These are phyloP conservation scores for Heterodera schachtii DNA, from an alignment of 1,140 invertebrate species.

Conservation along the genomic window DNA sequence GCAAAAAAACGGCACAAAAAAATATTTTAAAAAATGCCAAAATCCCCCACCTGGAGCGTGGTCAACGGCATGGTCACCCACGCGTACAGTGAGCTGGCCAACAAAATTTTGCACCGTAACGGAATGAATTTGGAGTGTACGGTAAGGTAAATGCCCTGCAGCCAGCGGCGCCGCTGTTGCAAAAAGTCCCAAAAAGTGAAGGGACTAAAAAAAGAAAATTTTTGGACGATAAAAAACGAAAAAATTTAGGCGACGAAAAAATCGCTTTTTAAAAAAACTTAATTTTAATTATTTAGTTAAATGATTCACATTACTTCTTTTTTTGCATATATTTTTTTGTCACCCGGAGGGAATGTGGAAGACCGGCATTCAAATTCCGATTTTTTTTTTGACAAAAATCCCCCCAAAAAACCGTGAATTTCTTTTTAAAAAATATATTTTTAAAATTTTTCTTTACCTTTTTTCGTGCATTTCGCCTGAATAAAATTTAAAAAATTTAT, in stretches of 20 bases:
- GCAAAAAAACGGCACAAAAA: too few species aligned
- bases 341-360: too few species aligned
- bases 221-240: neutral
- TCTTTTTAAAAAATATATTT: too few species aligned
- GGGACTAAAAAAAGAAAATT: constrained; percentile 70
- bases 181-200: constrained; percentile 92
- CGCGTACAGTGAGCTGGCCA: constrained; percentile 87
- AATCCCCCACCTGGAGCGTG: constrained; percentile 49
- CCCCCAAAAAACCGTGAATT: too few species aligned
- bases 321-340: too few species aligned
- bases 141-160: constrained; percentile 90
- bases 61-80: constrained; percentile 85
- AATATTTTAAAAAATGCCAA: neutral
- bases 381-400: too few species aligned
- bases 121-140: constrained; percentile 86
- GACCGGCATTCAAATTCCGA: too few species aligned
- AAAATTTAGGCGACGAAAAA: too few species aligned
- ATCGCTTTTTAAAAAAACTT: neutral
- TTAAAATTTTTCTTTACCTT: constrained; percentile 65
- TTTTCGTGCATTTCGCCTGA: constrained; percentile 89
- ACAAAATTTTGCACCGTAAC: constrained; percentile 70
- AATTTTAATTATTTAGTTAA: too few species aligned
- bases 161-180: constrained; percentile 92
- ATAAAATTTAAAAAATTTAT: constrained; percentile 28
- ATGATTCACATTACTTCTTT: too few species aligned